These are phyloP conservation scores for Spodoptera litura DNA, from an alignment of 1,140 invertebrate genomes.

Conservation along the genomic window DNA sequence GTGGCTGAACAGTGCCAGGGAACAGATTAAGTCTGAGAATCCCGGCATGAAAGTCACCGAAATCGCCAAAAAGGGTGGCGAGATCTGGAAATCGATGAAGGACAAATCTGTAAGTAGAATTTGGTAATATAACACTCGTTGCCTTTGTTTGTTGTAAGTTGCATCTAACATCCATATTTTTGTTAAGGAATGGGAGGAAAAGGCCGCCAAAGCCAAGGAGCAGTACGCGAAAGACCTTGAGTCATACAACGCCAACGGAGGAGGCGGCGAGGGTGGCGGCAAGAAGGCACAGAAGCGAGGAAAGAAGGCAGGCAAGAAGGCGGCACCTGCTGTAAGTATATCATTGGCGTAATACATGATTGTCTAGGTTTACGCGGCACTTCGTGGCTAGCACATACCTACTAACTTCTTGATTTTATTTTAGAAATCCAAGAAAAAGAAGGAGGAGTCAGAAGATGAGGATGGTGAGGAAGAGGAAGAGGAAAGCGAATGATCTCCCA, in stretches of 20 bases:
- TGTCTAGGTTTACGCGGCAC: not conserved
- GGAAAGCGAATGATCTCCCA: conserved; percentile 86
- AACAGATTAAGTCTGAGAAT: conserved; percentile 92
- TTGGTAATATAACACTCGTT: conserved; percentile 1
- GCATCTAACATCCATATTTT: conserved; percentile 47
- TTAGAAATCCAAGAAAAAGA: conserved; percentile 86
- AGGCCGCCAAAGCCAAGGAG: conserved; percentile 93
- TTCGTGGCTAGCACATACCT: conserved; percentile 39
- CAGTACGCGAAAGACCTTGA: conserved; percentile 95
- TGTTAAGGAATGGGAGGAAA: conserved; percentile 94
- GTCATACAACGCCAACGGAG: conserved; percentile 92
- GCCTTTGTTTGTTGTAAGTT: conserved; percentile 28
- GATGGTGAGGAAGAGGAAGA: conserved; percentile 84
- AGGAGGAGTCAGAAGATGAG: conserved; percentile 85
- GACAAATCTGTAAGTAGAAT: conserved; percentile 91
- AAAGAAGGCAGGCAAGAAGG: conserved; percentile 83
- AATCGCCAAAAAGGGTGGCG: conserved; percentile 94
- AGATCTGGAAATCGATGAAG: conserved; percentile 93
- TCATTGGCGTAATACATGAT: not conserved
- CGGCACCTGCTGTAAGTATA: conserved; percentile 79
- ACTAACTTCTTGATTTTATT: conserved; percentile 51
- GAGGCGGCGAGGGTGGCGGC: conserved; percentile 85
- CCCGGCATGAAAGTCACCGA: conserved; percentile 94
- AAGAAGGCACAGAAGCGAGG: conserved; percentile 86
- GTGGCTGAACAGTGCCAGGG: conserved; percentile 94